Conservation (phyloP, 2,888 invertebrate species). For the Hydropsyche betteni region DNA sequence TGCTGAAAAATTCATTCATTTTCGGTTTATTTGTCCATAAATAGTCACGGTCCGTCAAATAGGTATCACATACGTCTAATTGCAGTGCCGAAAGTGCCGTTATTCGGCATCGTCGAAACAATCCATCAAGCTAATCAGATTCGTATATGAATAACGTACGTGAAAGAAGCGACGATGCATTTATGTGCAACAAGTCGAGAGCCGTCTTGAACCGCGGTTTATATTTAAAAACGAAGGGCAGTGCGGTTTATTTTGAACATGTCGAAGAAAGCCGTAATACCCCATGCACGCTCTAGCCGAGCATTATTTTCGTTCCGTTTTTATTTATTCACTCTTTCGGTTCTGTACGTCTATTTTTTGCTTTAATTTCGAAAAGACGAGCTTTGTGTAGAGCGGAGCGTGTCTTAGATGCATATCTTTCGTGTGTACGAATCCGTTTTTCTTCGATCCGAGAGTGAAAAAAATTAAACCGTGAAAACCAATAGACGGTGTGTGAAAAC, state of each 20-base stretch:
- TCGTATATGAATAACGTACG: not conserved
- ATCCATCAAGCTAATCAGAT: not conserved
- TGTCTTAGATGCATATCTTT: too few species aligned
- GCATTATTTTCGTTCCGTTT: too few species aligned
- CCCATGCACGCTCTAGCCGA: not conserved
- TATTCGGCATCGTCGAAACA: not conserved
- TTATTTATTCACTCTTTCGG: too few species aligned
- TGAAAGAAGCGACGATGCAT: not conserved
- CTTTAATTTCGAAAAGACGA: too few species aligned
- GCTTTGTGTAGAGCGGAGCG: too few species aligned
- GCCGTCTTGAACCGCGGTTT: conserved; percentile 21
- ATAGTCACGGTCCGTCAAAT: conserved; percentile 10
- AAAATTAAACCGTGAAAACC: too few species aligned
- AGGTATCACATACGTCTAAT: conserved; percentile 25
- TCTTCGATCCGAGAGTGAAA: too few species aligned
- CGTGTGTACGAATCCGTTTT: too few species aligned
- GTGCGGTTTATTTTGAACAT: conserved; percentile 17
- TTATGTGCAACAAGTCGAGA: not conserved
- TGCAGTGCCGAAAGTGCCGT: not conserved
- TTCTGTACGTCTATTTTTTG: too few species aligned
- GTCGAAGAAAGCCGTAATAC: conserved; percentile 8
- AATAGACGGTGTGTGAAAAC: too few species aligned
- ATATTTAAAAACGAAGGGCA: conserved; percentile 33
- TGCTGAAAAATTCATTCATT: too few species aligned
- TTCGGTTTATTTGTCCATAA: not conserved